Evolutionary conservation across 2,113 vertebrate genomes (phyloP).

Genomic region (Sceloporus tristichus): DNA sequence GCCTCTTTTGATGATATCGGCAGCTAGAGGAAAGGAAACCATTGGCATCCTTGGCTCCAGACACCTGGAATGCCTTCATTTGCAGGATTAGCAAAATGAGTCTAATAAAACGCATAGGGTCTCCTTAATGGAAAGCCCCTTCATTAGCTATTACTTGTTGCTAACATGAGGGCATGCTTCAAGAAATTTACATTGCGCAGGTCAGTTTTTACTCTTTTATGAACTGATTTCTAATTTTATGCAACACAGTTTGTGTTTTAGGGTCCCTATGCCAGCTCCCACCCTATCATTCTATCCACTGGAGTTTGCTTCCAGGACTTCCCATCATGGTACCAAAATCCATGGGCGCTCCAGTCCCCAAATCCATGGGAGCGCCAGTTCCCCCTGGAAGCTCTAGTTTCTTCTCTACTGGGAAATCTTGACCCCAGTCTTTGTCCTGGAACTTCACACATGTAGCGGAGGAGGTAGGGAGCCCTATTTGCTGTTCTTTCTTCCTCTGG

Average conservation of each 20-base stretch:
- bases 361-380: too few relatives aligned
- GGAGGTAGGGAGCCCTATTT: too few relatives aligned
- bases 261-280: constrained; percentile 61
- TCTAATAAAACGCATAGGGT: constrained; percentile 81
- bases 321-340: too few relatives aligned
- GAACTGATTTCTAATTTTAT: constrained; percentile 81
- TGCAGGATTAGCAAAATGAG: constrained; percentile 83
- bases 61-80: constrained; percentile 86
- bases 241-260: constrained; percentile 74
- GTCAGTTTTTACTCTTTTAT: constrained; percentile 77
- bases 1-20: constrained; percentile 79
- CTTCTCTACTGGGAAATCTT: too few relatives aligned
- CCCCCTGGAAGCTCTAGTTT: too few relatives aligned
- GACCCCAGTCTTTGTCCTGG: too few relatives aligned
- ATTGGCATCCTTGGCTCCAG: constrained; percentile 84
- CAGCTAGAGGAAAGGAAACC: constrained; percentile 79
- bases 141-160: constrained; percentile 77
- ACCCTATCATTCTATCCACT: too few relatives aligned
- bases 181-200: constrained; percentile 77
- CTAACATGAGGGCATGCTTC: constrained; percentile 67
- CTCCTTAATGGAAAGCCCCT: constrained; percentile 83
- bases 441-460: too few relatives aligned
- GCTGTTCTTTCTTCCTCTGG: too few relatives aligned
- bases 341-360: too few relatives aligned
- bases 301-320: too few relatives aligned